A percentile compares a stretch with the other conserved stretches of the same genome.
phyloP scores from a whole-genome alignment of 2,888 invertebrate genomes.

The Agrilus mali region DNA sequence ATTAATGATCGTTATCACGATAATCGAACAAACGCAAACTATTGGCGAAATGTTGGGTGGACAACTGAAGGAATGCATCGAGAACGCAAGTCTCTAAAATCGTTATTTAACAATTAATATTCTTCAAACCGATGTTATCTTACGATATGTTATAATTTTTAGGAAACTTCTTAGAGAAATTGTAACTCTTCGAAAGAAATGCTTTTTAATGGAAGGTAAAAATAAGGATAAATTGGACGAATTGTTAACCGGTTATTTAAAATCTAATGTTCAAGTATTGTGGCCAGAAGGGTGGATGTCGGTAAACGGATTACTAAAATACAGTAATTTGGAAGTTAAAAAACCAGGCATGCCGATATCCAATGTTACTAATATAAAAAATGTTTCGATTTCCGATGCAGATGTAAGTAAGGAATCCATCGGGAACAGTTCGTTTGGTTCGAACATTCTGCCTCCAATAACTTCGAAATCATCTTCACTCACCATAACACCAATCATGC shows the following conservation, averaged over 20 bases:
- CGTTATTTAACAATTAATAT: too few relatives aligned
- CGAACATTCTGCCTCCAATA: conserved; percentile 4
- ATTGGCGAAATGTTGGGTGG: too few relatives aligned
- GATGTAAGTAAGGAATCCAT: conserved; percentile 2
- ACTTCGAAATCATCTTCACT: conserved; percentile 12
- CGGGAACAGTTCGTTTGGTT: conserved; percentile 3
- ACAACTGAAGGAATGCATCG: too few relatives aligned
- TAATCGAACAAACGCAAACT: too few relatives aligned
- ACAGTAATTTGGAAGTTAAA: conserved; percentile 17
- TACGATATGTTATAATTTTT: conserved; percentile 11
- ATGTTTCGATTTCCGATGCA: neutral
- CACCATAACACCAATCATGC: conserved; percentile 16
- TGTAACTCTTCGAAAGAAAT: conserved; percentile 25
- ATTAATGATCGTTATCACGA: too few relatives aligned
- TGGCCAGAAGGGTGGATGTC: conserved; percentile 47
- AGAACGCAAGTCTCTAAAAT: too few relatives aligned
- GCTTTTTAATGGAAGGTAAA: conserved; percentile 28
- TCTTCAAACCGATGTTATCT: too few relatives aligned
- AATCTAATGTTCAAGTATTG: conserved; percentile 34
- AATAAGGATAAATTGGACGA: conserved; percentile 37
- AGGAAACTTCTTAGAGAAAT: conserved; percentile 29
- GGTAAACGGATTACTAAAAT: conserved; percentile 25
- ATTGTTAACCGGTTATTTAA: conserved; percentile 35
- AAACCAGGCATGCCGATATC: conserved; percentile 10
- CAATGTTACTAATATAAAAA: neutral